Conservation (phyloP, 2,888 invertebrate species). For the Synanthedon andrenaeformis region DNA sequence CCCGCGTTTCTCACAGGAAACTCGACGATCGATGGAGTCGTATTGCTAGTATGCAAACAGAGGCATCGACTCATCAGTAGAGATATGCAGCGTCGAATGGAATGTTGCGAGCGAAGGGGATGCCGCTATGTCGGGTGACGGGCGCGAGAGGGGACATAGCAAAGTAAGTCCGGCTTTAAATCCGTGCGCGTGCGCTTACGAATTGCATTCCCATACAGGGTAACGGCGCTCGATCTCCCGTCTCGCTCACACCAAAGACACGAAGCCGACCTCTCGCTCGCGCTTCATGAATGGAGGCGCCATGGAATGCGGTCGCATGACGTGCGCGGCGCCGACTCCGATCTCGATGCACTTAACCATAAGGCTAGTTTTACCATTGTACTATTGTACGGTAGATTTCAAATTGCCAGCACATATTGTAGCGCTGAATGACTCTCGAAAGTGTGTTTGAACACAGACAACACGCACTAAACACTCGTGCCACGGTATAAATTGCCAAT, state of each 20-base stretch:
- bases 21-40: conserved; percentile 56
- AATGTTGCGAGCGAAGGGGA: conserved; percentile 34
- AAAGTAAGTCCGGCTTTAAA: conserved; percentile 45
- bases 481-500: no score
- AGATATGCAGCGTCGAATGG: conserved; percentile 41
- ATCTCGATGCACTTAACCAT: conserved; percentile 66
- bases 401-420: conserved; percentile 3
- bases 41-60: conserved; percentile 54
- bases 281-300: conserved; percentile 64
- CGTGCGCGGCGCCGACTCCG: conserved; percentile 71
- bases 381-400: conserved; percentile 6
- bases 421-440: background rate
- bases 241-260: conserved; percentile 50
- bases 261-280: conserved; percentile 42
- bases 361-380: conserved; percentile 39
- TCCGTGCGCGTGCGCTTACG: conserved; percentile 60
- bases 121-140: conserved; percentile 26
- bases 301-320: conserved; percentile 73
- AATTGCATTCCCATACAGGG: conserved; percentile 63
- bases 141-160: conserved; percentile 35
- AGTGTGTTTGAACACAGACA: background rate
- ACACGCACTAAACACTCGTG: background rate
- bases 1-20: conserved; percentile 61
- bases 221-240: conserved; percentile 51
- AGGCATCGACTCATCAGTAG: conserved; percentile 23